Evolutionary conservation across 2,113 vertebrate species (phyloP), one percentile per base, ranked within the genome.

Genomic region (Corydoras sp.): DNA sequence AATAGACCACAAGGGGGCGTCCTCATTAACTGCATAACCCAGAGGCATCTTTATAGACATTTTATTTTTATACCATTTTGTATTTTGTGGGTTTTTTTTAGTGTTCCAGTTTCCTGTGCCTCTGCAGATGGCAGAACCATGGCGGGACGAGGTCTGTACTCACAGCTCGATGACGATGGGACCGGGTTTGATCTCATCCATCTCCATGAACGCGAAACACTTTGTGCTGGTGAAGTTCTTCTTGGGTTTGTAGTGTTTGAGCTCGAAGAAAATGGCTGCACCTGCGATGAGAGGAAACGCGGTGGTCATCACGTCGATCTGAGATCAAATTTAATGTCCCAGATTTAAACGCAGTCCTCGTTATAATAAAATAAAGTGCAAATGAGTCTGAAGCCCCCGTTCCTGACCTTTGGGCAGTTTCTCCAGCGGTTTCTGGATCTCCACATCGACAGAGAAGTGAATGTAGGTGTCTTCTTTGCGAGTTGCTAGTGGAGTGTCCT

Each of bases 211-310:
- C 68, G 93, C 96, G 83, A 98, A 99, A 87, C 96, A 99, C 82
- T 99, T 99, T 78, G 96, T 98, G 88, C 97, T 99, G 85, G 95
- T 99, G 81, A 98, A 98, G 78, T 90, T 90, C 80, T 99, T 99
- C 81, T 99, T 99, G 72, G 97, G 96, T 86, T 99, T 99, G 92
- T 99, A 99, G 93, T 99, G 96, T 86, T 99, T 99, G 88, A 99
- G 97, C 88, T 98, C 96, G 89, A 99, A 98, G 92, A 99, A 99
- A 86, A 99, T 96, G 82, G 95, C 96, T 84, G 93, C 93, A 79
- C 97, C 97, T 99, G 70, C 5, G 80, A 69, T 15, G 31, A 67
- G 10, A 67, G 1, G 3, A 14, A 18, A 15, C 30, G 10, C 50
- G 9, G 15, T 18, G 18, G 18, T 15, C 2, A n/a, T 48, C 55